Evolutionary conservation across 2,797 vertebrate genomes (phyloP), one percentile per base, ranked within the genome.

Genomic region (Chelonia mydas): DNA sequence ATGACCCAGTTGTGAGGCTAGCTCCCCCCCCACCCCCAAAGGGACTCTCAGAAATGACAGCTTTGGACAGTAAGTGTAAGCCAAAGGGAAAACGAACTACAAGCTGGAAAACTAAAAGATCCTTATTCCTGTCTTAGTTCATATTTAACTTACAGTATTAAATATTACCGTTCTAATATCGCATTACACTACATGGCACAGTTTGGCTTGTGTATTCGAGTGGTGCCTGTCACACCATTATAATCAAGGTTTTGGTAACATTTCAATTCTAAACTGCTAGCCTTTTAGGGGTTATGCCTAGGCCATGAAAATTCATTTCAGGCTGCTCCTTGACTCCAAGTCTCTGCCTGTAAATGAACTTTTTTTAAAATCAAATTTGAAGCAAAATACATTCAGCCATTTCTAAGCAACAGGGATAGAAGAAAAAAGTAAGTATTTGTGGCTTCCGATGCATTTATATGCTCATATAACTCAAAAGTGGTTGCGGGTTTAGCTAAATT

Each of bases 111-210:
- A 7, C 27, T 16, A 10, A 45, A 83, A 25, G 5, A 33, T 8
- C 55, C 50, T 7, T 1, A 15, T 47, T 55, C 50, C 72, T 87
- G 28, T 3, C 84, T 65, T 72, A 5, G 5, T 54, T 51, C 2
- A 1, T 59, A 81, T 81, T 92, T 88, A 33, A 23, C 12, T 17
- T 83, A 50, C 25, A 23, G 80, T 10, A 28, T 87, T 19, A 28
- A 59, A 47, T 9, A 15, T n/a, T 4, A 13, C 23, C 59, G 15
- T 54, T 54, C 33, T 50, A 57, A 11, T 1, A 25, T 50, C 90
- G 33, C 15, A 1, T 45, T n/a, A 3, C 5, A 2, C 5, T 31
- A 3, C 6, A 0, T 1, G n/a, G 82, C 41, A 23, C 57, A 6
- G 0, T 2, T 57, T 4, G 37, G 37, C 10, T 45, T 19, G 65